Evolutionary conservation across 23 tunicate species (phyloP).

Genomic region (Aplidium turbinatum): DNA sequence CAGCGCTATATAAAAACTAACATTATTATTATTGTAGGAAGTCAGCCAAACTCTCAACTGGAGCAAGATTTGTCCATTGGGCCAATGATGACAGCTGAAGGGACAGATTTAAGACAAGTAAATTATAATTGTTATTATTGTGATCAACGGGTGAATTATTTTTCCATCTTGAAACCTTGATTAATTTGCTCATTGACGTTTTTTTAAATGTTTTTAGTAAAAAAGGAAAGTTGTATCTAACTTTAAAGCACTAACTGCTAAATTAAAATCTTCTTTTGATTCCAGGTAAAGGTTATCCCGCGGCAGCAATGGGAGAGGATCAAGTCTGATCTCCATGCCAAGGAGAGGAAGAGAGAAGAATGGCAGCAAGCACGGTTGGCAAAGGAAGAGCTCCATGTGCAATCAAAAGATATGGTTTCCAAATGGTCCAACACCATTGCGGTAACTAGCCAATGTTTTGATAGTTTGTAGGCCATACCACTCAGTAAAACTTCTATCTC

Average conservation of each 20-base stretch:
- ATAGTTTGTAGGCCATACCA: too few species aligned
- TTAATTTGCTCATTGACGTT: background rate
- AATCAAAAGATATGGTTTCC: constrained; percentile 65
- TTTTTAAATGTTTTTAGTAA: background rate
- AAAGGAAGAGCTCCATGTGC: constrained; percentile 56
- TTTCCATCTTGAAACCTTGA: background rate
- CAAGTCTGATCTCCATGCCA: constrained; percentile 54
- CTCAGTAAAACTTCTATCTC: too few species aligned
- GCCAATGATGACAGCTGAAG: constrained; percentile 45
- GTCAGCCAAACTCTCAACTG: constrained; percentile 6
- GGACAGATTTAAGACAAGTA: constrained; percentile 63
- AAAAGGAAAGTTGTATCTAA: background rate
- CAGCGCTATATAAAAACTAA: background rate
- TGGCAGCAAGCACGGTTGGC: constrained; percentile 24
- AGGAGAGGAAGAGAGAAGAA: constrained; percentile 49
- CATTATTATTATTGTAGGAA: background rate
- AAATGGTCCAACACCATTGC: constrained; percentile 93
- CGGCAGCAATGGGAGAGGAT: constrained; percentile 81
- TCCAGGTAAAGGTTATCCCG: constrained; percentile 72
- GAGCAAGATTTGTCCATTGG: too few species aligned
- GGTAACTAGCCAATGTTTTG: constrained; percentile 26
- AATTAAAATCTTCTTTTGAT: background rate
- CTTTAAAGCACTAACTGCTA: too few species aligned
- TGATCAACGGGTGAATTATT: background rate
- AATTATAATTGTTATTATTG: background rate